A percentile compares a stretch with the other conserved stretches of the same genome.
Evolutionary conservation across 2,113 vertebrate species (phyloP).

Genomic region (Eulacestoma nigropectus): DNA sequence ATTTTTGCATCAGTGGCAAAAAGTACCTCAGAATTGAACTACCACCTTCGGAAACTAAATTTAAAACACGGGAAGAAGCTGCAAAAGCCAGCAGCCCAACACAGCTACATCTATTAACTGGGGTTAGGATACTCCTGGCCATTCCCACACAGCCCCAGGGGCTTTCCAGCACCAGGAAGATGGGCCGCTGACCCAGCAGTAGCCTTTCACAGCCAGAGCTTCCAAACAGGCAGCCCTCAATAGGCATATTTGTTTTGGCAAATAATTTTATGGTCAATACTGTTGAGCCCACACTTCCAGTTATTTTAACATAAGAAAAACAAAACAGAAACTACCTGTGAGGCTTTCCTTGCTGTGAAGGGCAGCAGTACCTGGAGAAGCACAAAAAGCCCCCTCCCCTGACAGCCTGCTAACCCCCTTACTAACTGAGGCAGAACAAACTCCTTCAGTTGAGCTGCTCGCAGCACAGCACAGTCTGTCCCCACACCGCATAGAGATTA

Average conservation of each 20-base stretch:
- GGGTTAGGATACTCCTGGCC: neutral
- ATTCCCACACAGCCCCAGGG: neutral
- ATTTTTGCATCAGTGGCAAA: neutral
- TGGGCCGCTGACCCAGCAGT: neutral
- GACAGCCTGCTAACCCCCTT: neutral
- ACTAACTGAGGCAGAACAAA: neutral
- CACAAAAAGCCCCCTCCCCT: accelerated
- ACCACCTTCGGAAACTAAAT: neutral
- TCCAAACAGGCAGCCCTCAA: neutral
- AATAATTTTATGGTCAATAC: neutral
- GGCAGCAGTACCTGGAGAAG: neutral
- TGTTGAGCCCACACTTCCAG: neutral
- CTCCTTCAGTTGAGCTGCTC: accelerated
- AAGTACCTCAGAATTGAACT: neutral
- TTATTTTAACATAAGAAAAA: neutral
- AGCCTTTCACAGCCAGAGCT: neutral
- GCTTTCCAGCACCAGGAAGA: accelerated
- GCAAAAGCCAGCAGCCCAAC: neutral
- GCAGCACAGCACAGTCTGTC: neutral
- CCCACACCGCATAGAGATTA: neutral
- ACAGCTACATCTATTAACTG: no score
- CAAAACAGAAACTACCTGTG: neutral
- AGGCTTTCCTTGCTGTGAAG: neutral
- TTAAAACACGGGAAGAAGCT: neutral
- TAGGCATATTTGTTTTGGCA: accelerated